Evolutionary conservation across 2,113 vertebrate species (phyloP), one percentile per base, ranked within the genome.

Genomic region (Orthonyx spaldingii): DNA sequence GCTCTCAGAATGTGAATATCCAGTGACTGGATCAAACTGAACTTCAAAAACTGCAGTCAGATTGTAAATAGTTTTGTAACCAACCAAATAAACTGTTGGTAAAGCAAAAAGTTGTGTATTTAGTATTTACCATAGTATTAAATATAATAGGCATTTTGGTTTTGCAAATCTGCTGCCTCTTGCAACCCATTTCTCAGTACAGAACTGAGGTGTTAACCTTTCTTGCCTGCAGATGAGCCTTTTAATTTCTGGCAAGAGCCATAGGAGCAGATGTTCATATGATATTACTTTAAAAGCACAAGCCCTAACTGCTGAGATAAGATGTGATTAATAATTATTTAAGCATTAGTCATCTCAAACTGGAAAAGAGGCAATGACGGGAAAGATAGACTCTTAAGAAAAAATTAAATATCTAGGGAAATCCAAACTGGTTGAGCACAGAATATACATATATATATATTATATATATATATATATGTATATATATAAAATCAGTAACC

Each of bases 251-350:
- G 66, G 32, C 35, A 69, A 92, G 59, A 94, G 42, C 6, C 55
- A 37, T 39, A 77, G 35, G 53, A 79, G 77, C 83, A 94, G 61
- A 92, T 86, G 93, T 22, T 96, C 21, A 90, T 90, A 87, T 86
- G 93, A 87, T 63, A 94, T 69, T 90, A 84, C 87, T 95, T 96
- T 87, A 89, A 93, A 97, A 96, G 61, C 49, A 90, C 30, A 96
- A 88, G 39, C 6, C 41, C 37, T 95, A 91, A 70, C 52, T 26
- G 85, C 56, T 79, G 68, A 55, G 75, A 94, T 37, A 65, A 90
- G 93, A 97, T 81, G 78, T 87, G 76, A 82, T 27, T 96, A 97
- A 94, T 80, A 76, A 71, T 42, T 91, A 91, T 74, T 96, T 95
- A 93, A 91, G 69, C 26, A 39, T 85, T 89, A 97, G 37, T 79